Conservation (phyloP, 30 jellyfish, hydroid and myxozoan species). For the Cassiopea xamachana region DNA sequence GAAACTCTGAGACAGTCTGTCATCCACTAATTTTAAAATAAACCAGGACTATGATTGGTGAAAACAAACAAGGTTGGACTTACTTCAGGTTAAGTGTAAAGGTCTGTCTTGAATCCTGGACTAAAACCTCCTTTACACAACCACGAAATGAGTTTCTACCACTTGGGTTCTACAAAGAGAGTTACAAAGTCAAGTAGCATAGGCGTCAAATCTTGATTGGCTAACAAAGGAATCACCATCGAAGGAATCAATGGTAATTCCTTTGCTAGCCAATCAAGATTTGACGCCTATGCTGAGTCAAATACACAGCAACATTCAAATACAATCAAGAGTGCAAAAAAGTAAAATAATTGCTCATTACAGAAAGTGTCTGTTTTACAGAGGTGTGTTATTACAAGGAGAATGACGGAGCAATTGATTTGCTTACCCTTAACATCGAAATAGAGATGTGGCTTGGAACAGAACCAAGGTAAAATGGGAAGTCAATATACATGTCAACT, state of each 20-base stretch:
- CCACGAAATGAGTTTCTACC: conserved; percentile 74
- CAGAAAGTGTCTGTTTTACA: background rate
- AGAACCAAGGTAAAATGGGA: conserved; percentile 85
- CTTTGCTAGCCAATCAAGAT: too few species aligned
- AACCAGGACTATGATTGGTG: background rate
- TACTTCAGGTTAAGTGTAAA: conserved; percentile 30
- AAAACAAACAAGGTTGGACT: background rate
- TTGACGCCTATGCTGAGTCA: background rate
- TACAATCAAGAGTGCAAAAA: background rate
- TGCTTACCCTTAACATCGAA: conserved; percentile 50
- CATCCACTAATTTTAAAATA: too few species aligned
- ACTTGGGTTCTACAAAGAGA: conserved; percentile 59
- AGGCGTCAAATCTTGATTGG: too few species aligned
- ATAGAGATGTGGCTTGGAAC: conserved; percentile 55
- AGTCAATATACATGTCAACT: conserved; percentile 32
- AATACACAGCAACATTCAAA: too few species aligned
- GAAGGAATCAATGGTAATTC: too few species aligned
- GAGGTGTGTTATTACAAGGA: background rate
- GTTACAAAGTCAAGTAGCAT: background rate
- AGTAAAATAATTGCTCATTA: background rate
- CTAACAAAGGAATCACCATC: too few species aligned
- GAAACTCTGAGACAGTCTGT: too few species aligned
- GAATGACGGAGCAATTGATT: background rate
- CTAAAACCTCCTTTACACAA: conserved; percentile 43
- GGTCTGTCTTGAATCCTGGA: conserved; percentile 33